A percentile compares a stretch with the other conserved stretches of the same genome.
phyloP scores from a whole-genome alignment of 2,888 invertebrate species.

The Lathronympha strigana region DNA sequence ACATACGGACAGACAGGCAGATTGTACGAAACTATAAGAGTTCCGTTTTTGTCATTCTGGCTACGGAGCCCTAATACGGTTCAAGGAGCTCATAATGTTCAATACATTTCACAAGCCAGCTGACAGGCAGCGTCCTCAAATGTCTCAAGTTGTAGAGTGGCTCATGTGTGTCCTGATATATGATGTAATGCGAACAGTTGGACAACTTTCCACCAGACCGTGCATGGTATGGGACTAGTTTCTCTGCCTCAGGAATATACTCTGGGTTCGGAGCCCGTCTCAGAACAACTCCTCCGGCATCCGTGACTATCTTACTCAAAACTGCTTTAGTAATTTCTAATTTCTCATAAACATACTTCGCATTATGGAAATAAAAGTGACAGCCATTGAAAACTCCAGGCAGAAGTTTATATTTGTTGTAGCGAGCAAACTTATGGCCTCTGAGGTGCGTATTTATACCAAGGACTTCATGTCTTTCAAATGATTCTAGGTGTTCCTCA shows the following conservation, averaged over 20 bases:
- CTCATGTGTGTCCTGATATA: conserved; percentile 82
- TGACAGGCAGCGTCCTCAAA: conserved; percentile 84
- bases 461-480: conserved; percentile 83
- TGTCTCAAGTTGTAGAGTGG: conserved; percentile 86
- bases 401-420: conserved; percentile 81
- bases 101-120: conserved; percentile 87
- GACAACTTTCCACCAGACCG: conserved; percentile 77
- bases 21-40: no score
- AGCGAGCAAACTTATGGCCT: conserved; percentile 78
- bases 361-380: conserved; percentile 84
- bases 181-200: conserved; percentile 85
- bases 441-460: conserved; percentile 75
- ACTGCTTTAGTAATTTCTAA: conserved; percentile 73
- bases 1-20: no score
- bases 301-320: conserved; percentile 77
- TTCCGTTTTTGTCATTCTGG: no score
- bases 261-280: conserved; percentile 87
- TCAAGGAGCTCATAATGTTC: conserved; percentile 85
- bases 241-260: conserved; percentile 76
- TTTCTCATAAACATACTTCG: conserved; percentile 67
- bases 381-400: conserved; percentile 88
- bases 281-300: conserved; percentile 85
- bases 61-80: no score
- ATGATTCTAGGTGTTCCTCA: conserved; percentile 73
- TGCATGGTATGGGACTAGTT: conserved; percentile 86